phyloP scores from a whole-genome alignment of 2,888 invertebrate genomes.

The Molorchus minor region DNA sequence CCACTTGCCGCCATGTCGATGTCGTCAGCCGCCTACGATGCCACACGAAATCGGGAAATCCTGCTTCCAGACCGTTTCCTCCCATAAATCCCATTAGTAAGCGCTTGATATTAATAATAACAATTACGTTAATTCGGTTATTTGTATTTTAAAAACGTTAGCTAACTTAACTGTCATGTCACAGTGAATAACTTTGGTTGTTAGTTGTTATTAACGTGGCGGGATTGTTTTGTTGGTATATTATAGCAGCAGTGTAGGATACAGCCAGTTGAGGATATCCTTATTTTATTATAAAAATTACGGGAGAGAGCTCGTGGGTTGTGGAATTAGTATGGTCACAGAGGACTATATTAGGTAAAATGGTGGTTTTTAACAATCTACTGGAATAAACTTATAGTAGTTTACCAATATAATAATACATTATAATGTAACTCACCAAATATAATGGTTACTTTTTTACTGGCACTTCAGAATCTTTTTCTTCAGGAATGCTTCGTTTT shows the following conservation, averaged over 20 bases:
- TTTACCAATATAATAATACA: neutral
- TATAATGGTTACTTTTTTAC: conserved; percentile 13
- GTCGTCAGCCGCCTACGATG: no score
- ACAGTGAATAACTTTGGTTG: no score
- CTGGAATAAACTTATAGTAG: neutral
- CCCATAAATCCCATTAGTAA: conserved; percentile 20
- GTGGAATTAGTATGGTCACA: no score
- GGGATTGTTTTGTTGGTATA: no score
- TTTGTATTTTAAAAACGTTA: neutral
- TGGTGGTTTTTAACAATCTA: no score
- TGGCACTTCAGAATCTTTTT: conserved; percentile 5
- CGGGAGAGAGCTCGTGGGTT: no score
- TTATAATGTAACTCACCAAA: conserved; percentile 16
- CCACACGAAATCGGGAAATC: conserved; percentile 35
- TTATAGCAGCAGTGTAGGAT: conserved; percentile 10
- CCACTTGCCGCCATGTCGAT: no score
- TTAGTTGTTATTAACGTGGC: no score
- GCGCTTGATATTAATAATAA: no score
- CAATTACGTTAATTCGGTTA: conserved; percentile 23
- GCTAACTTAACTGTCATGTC: neutral
- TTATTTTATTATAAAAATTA: no score
- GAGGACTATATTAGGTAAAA: no score
- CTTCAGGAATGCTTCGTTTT: neutral
- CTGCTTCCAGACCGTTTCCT: conserved; percentile 28
- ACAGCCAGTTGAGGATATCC: conserved; percentile 12